Conservation (phyloP, 2,888 invertebrate genomes). For the Itoplectis maculator region DNA sequence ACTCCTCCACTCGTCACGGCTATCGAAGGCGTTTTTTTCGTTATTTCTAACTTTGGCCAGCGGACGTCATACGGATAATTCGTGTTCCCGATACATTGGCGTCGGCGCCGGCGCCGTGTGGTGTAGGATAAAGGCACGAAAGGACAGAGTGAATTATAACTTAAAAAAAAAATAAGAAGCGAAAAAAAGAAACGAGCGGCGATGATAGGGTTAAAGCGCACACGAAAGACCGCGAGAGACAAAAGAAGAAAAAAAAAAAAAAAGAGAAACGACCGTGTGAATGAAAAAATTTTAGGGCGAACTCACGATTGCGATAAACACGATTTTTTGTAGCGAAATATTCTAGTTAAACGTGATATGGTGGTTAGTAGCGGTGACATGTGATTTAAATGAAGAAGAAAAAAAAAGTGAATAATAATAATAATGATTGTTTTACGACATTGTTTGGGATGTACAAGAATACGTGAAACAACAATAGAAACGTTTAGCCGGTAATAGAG, state of each 20-base stretch:
- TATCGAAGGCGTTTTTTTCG: background rate
- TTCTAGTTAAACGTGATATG: constrained; percentile 69
- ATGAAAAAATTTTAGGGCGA: constrained; percentile 59
- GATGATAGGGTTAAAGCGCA: constrained; percentile 68
- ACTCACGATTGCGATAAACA: constrained; percentile 70
- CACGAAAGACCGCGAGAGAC: constrained; percentile 64
- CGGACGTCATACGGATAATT: constrained; percentile 46
- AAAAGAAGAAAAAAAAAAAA: constrained; percentile 61
- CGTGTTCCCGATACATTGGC: constrained; percentile 42
- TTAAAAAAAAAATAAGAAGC: background rate
- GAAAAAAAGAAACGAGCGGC: constrained; percentile 31
- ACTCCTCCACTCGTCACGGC: background rate
- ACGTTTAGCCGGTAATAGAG: constrained; percentile 24
- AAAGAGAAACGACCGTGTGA: constrained; percentile 68
- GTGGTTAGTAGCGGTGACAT: constrained; percentile 64
- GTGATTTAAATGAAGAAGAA: constrained; percentile 33
- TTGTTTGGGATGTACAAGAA: constrained; percentile 28
- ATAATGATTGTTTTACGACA: constrained; percentile 30
- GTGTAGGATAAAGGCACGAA: constrained; percentile 1
- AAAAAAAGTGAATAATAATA: background rate
- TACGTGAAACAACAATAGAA: constrained; percentile 31
- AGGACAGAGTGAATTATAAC: constrained; percentile 10
- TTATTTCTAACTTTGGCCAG: constrained; percentile 45
- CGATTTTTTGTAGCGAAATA: constrained; percentile 70
- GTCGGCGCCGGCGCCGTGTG: constrained; percentile 14